A percentile compares a stretch with the other conserved stretches of the same genome.
Conservation (phyloP, 1,140 invertebrate genomes). For the Muscidifurax raptorellus region DNA sequence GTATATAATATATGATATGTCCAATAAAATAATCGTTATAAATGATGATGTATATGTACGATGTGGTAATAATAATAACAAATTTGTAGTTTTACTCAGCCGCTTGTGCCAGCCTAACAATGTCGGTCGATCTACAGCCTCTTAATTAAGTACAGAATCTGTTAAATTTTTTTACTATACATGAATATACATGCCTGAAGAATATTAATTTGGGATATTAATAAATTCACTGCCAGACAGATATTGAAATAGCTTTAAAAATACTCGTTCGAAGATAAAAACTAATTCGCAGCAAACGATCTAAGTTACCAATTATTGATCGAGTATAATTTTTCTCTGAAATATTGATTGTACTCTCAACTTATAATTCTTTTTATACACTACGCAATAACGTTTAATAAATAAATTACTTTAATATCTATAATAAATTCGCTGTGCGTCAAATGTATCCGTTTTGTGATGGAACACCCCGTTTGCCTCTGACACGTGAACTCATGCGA, state of each 20-base stretch:
- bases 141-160: constrained; percentile 31
- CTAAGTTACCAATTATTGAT: constrained; percentile 9
- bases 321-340: neutral
- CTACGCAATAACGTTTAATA: neutral
- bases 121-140: constrained; percentile 17
- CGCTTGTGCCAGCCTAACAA: constrained; percentile 48
- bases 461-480: neutral
- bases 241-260: no score
- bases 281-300: neutral
- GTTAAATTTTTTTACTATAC: constrained; percentile 33
- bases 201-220: no score
- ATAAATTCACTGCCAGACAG: no score
- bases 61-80: constrained; percentile 54
- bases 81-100: constrained; percentile 50
- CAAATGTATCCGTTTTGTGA: neutral
- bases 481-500: no score
- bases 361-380: neutral
- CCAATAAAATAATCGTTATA: constrained; percentile 61
- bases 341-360: neutral
- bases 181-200: no score
- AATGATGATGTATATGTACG: constrained; percentile 54
- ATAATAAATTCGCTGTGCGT: neutral
- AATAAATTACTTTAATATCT: neutral
- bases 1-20: constrained; percentile 61
- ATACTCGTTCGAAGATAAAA: neutral